Base-by-base conservation (phyloP, 2,888 invertebrate species). In the Plebejus melissa region DNA sequence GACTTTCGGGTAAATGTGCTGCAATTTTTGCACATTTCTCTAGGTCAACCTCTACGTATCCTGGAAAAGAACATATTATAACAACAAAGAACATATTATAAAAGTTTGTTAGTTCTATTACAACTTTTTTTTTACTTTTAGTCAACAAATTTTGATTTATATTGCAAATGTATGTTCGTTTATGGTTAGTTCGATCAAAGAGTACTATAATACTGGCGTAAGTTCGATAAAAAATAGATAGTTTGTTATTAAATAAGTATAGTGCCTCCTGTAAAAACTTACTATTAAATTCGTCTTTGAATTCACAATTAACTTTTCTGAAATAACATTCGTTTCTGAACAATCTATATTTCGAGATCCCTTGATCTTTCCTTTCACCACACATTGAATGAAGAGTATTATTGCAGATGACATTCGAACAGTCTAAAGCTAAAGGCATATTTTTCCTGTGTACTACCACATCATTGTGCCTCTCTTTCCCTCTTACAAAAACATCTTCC, bases 271-370 rank as follows among this genome's bases (percentile, higher is more conserved):
- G 4, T 28, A 9, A 32, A 4, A 13, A 89, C 91, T 89, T 78
- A 93, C 93, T 82, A 65, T 89, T 93, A 1, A 78, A 74, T 1
- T 82, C 83, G 77, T 87, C 83, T 57, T 80, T 87, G 69, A 93
- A 90, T 0, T 80, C 86, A 69, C 93, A 93, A 32, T 92, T 93
- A 0, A 93, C 93, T 79, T 91, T 92, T 16, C 87, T 83, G 7
- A 87, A 91, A 57, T 81, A 92, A 69, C 93, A 93, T 0, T 90
- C 87, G 9, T 93, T 93, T 58, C 88, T 74, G 76, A 93, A 93
- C 9, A 90, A 22, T 74, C 93, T 84, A 69, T 87, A 87, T 75
- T 80, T 85, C 82, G 82, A 82, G 0, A 81, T 79, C 0, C 81
- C 83, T 50, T 85, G 81, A 0, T 89, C 85, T 0, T 83, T 74